Evolutionary conservation across 1,140 invertebrate species (phyloP), one percentile per base, ranked within the genome.

Genomic region (Hyposmocoma kahamanoa): DNA sequence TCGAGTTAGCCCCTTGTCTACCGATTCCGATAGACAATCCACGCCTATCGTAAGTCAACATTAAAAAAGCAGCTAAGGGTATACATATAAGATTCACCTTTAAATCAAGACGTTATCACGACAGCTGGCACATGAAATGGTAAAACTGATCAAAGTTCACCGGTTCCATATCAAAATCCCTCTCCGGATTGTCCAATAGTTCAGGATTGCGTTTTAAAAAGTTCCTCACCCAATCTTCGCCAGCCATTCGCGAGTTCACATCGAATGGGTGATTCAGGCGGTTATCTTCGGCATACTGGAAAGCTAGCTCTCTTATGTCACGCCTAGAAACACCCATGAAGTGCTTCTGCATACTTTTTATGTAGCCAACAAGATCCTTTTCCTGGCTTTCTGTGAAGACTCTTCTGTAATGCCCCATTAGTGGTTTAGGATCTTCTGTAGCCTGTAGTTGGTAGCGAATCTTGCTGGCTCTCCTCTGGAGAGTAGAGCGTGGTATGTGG

Each of bases 91-190:
- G 47, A 50, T 43, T 10, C 20, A 41, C 48, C 44, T 60, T n/a
- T n/a, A n/a, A n/a, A n/a, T n/a, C n/a, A n/a, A n/a, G 49, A n/a
- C n/a, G 42, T 52, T 54, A 84, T 85, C 79, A 83, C 67, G 79
- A 81, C 18, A 76, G 59, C 53, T 81, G 80, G 61, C 69, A 79
- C 82, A 85, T 85, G 47, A 85, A 85, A 55, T 85, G 82, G 44
- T 85, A 85, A 56, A 85, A 85, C 47, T 85, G 82, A 49, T 85
- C 82, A 26, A 85, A 85, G 56, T 85, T 85, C 26, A 83, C 82
- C 44, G 79, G 79, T 42, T 85, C 79, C 48, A 80, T 45, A 32
- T 77, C 77, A 34, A 56, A 62, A 2, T 80, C 74, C 43, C 69
- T 73, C 4, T 78, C 77, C 11, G 79, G 64, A 47, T 67, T 78